phyloP scores from a whole-genome alignment of 2,113 vertebrate species.

The Chitala chitala region DNA sequence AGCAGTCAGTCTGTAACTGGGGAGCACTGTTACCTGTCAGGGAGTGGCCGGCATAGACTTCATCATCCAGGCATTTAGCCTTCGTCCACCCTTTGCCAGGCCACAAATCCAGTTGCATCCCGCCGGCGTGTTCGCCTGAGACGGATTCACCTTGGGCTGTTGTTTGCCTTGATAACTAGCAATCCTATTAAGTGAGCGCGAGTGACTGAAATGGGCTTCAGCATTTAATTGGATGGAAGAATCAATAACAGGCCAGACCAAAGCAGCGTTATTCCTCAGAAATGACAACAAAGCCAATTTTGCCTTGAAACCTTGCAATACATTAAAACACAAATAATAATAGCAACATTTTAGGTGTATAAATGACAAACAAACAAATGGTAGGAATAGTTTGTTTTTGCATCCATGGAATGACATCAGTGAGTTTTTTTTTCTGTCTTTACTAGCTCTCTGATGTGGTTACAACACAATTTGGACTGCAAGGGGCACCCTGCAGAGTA shows the following conservation, averaged over 20 bases:
- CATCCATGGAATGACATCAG: neutral
- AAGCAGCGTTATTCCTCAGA: slow-evolving; percentile 15
- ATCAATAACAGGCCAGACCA: slow-evolving; percentile 2
- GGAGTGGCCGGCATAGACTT: neutral
- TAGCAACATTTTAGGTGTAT: neutral
- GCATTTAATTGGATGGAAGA: slow-evolving; percentile 18
- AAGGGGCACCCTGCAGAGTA: no score
- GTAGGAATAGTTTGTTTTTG: neutral
- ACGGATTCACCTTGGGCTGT: neutral
- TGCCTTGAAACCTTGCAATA: neutral
- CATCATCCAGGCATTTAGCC: neutral
- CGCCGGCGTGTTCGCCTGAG: neutral
- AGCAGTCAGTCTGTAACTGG: neutral
- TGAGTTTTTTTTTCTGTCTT: neutral
- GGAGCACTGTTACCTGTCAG: neutral
- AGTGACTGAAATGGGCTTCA: slow-evolving; percentile 9
- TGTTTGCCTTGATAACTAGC: slow-evolving; percentile 14
- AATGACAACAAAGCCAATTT: slow-evolving; percentile 10
- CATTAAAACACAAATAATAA: neutral
- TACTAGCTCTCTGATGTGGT: neutral
- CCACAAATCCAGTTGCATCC: neutral
- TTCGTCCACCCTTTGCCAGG: no score
- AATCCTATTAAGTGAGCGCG: slow-evolving; percentile 12
- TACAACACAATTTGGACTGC: no score
- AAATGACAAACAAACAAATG: neutral